Conservation (phyloP, 2,888 invertebrate genomes). For the Notodonta dromedarius region DNA sequence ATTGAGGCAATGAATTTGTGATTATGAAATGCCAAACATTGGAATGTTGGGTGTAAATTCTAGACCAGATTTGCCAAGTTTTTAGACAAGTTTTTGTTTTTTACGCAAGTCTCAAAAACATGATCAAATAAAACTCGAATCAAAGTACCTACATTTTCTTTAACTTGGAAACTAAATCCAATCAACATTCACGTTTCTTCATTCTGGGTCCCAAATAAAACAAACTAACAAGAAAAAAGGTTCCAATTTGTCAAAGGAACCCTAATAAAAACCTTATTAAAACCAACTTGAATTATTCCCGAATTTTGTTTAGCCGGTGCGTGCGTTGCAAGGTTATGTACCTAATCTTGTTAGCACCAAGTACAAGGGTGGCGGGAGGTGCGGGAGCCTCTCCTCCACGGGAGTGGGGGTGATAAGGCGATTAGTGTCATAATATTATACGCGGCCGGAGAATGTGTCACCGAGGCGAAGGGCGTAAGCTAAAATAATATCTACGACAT, state of each 20-base stretch:
- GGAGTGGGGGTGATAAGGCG: slow-evolving; percentile 34
- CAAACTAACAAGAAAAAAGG: not conserved
- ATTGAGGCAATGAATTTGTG: not conserved
- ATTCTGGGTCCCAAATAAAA: not conserved
- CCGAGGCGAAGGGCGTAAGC: slow-evolving; percentile 17
- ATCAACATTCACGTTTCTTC: slow-evolving; percentile 1
- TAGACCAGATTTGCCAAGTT: no score
- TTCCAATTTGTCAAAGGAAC: slow-evolving; percentile 18
- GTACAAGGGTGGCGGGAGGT: slow-evolving; percentile 20
- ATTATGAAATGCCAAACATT: not conserved
- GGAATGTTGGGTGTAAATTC: not conserved
- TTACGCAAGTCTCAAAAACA: not conserved
- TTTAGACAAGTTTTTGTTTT: not conserved
- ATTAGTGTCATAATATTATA: slow-evolving; percentile 39
- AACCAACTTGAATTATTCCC: slow-evolving; percentile 12
- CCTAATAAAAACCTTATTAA: slow-evolving; percentile 12
- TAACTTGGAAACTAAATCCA: not conserved
- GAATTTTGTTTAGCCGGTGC: slow-evolving; percentile 26
- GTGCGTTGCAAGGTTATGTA: slow-evolving; percentile 22
- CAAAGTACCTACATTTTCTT: not conserved
- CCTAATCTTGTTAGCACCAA: slow-evolving; percentile 38
- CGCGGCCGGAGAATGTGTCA: slow-evolving; percentile 26
- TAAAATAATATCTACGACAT: slow-evolving; percentile 24
- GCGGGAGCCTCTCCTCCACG: slow-evolving; percentile 6
- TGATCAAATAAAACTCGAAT: not conserved